Evolutionary conservation across 92 coral and sea anemone species (phyloP), one percentile per base, ranked within the genome.

Genomic region (Heteractis magnifica): DNA sequence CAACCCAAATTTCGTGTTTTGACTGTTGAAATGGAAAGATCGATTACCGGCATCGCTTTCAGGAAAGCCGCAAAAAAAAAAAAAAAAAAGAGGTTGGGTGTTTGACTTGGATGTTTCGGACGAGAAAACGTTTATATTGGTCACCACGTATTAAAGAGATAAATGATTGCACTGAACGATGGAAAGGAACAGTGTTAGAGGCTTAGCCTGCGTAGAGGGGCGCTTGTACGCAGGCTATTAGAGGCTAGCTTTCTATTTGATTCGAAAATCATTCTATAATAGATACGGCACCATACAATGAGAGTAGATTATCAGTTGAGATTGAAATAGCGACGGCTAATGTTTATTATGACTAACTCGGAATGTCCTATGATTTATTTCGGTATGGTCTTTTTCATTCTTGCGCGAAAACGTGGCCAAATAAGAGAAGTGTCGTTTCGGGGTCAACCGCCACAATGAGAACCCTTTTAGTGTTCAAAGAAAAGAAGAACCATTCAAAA

Each of bases 361-460:
- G 1, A 65, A 65, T 59, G 19, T 68, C 49, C 49, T 10, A 26
- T 48, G 11, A 68, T 8, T 68, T 68, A 21, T 68, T 68, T 26
- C 73, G 73, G 48, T 68, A 26, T 68, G 44, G 44, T 34, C 13
- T 68, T 68, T 68, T 16, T 6, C 10, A 7, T 68, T 26, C 23
- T 10, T 68, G 49, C 73, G 23, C 73, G 73, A 68, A 68, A 68
- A 68, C 73, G 73, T 68, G 73, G 73, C 18, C 49, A 48, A 68
- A 68, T 4, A 68, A 26, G 49, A 26, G 48, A 68, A 48, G 73
- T 68, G 48, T 68, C 23, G 12, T 5, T 34, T n/a, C 49, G 6
- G 23, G 73, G 73, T 68, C 73, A 68, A 53, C 73, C 73, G 13
- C 49, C 12, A 68, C 73, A 68, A 68, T 68, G 49, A 68, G 49